A percentile compares a stretch with the other conserved stretches of the same genome.
These are phyloP conservation scores for Aradophagus sp. DNA, from an alignment of 1,140 invertebrate species.

Conservation along the genomic window DNA sequence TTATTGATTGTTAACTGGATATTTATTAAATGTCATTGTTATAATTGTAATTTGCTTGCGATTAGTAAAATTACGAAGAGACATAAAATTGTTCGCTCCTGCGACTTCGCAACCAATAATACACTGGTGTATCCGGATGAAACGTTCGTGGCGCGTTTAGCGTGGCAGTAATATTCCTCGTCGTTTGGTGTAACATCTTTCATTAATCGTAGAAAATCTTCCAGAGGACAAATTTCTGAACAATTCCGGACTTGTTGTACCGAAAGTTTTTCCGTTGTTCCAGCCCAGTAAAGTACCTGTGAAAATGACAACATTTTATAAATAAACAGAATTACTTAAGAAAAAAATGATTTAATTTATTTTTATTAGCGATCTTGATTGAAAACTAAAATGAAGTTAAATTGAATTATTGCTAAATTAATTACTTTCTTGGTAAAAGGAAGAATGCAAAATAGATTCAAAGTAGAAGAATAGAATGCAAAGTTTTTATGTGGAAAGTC, in stretches of 20 bases:
- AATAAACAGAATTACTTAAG: too few species aligned
- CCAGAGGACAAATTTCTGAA: constrained; percentile 64
- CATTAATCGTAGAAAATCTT: constrained; percentile 63
- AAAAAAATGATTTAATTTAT: too few species aligned
- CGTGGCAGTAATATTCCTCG: constrained; percentile 60
- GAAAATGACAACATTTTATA: background rate
- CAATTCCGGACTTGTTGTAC: constrained; percentile 64
- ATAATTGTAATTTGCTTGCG: constrained; percentile 9
- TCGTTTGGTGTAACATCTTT: constrained; percentile 63
- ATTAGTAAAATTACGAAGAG: constrained; percentile 5
- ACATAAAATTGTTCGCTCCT: constrained; percentile 16
- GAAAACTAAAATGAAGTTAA: background rate
- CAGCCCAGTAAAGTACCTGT: constrained; percentile 65
- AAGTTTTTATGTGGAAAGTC: too few species aligned
- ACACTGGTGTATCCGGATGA: constrained; percentile 7
- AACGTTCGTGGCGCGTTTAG: constrained; percentile 16
- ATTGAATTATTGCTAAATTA: background rate
- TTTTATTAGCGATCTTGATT: too few species aligned
- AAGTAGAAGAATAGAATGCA: too few species aligned
- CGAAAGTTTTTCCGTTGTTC: constrained; percentile 59
- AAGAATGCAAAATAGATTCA: too few species aligned
- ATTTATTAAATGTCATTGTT: too few species aligned
- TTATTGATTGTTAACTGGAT: too few species aligned
- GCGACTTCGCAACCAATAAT: constrained; percentile 11
- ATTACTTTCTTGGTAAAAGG: too few species aligned